Conservation (phyloP, 2,888 invertebrate species). For the Microctonus aethiopoides region DNA sequence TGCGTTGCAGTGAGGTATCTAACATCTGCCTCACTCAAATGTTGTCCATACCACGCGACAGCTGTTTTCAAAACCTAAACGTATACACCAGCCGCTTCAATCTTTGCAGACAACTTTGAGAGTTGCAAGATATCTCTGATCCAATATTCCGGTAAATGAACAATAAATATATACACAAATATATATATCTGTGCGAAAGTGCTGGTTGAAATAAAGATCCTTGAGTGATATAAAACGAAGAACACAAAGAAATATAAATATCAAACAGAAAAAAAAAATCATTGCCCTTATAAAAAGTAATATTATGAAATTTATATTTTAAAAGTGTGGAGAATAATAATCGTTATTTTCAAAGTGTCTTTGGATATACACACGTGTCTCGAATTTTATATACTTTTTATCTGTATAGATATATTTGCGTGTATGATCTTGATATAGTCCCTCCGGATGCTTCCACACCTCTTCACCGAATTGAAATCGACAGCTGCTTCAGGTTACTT, state of each 20-base stretch:
- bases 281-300: background rate
- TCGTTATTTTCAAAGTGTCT: background rate
- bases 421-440: background rate
- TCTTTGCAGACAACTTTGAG: background rate
- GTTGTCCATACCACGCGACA: constrained; percentile 39
- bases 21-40: constrained; percentile 28
- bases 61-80: constrained; percentile 21
- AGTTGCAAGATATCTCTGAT: constrained; percentile 5
- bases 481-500: constrained; percentile 11
- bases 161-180: background rate
- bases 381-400: constrained; percentile 8
- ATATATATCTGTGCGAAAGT: background rate
- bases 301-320: background rate
- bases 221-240: no score
- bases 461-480: constrained; percentile 1
- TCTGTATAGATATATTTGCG: background rate
- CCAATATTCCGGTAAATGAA: background rate
- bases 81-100: background rate
- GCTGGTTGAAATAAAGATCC: no score
- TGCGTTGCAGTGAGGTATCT: constrained; percentile 33
- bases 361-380: background rate
- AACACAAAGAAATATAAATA: background rate
- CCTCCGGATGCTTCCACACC: background rate
- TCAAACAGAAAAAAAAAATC: background rate
- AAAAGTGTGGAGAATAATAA: background rate